Percentiles rank a stretch among this genome's conserved stretches.
Evolutionary conservation across 1,140 invertebrate genomes (phyloP).

Genomic region (Nasonia vitripennis): DNA sequence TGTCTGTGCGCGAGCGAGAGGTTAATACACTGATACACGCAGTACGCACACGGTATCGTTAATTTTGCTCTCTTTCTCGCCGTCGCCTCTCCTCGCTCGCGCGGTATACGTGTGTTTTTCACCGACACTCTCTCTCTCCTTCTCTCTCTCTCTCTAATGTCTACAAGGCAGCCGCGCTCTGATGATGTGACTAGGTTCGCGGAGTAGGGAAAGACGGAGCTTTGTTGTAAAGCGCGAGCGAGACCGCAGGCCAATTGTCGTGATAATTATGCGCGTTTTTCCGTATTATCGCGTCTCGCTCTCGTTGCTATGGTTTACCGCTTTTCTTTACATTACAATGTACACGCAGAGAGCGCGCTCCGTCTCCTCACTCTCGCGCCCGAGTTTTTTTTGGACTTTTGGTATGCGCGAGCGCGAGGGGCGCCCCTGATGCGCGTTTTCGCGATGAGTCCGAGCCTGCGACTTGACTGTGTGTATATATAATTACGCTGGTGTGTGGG

Average conservation of each 20-base stretch:
- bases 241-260: neutral
- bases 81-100: neutral
- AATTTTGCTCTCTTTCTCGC: constrained; percentile 30
- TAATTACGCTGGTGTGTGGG: neutral
- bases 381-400: neutral
- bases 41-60: constrained; percentile 17
- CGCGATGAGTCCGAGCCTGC: constrained; percentile 30
- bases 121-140: no score
- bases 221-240: neutral
- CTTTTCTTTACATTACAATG: neutral
- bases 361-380: neutral
- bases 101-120: neutral
- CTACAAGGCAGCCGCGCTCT: neutral
- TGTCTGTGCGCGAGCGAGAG: neutral
- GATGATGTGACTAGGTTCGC: no score
- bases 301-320: no score
- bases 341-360: neutral
- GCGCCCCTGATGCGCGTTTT: constrained; percentile 24
- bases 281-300: neutral
- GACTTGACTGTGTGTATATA: neutral
- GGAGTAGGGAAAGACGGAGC: neutral
- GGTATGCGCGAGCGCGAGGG: neutral
- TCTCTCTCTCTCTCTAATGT: neutral
- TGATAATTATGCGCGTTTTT: neutral
- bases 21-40: constrained; percentile 13